These are phyloP conservation scores for Dipodomys spectabilis DNA, from an alignment of 2,113 vertebrate species.

Conservation along the genomic window DNA sequence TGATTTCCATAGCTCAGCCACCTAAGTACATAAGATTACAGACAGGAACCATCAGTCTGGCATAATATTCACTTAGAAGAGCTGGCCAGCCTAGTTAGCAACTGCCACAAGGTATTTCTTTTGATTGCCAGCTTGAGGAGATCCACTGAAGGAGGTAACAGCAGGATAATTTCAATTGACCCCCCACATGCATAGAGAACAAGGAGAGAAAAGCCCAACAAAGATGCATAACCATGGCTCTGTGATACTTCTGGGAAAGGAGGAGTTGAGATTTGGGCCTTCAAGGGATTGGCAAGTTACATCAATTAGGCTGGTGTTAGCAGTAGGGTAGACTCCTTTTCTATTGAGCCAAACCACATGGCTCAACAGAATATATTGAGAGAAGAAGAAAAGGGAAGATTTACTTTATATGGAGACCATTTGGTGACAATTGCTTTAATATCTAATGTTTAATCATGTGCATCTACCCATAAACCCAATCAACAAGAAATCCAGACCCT, in stretches of 20 bases:
- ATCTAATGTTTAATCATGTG: neutral
- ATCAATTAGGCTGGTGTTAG: neutral
- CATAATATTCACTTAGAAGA: conserved; percentile 3
- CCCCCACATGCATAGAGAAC: too few relatives aligned
- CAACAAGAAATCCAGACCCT: neutral
- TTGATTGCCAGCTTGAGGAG: neutral
- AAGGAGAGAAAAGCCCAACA: neutral
- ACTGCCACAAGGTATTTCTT: neutral
- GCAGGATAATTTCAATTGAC: neutral
- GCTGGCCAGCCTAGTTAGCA: neutral
- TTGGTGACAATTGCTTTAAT: neutral
- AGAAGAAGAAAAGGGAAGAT: neutral
- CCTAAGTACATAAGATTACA: too few relatives aligned
- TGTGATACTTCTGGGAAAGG: neutral
- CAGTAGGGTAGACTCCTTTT: neutral
- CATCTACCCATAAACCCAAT: neutral
- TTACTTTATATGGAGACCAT: neutral
- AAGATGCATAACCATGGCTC: neutral
- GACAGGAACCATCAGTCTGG: too few relatives aligned
- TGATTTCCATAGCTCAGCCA: too few relatives aligned
- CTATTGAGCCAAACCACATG: neutral
- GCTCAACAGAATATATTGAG: neutral
- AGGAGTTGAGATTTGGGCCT: neutral
- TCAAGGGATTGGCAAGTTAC: neutral
- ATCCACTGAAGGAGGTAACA: neutral